These are phyloP conservation scores for Poecilia gillii DNA, from an alignment of 2,797 vertebrate species.

Conservation along the genomic window DNA sequence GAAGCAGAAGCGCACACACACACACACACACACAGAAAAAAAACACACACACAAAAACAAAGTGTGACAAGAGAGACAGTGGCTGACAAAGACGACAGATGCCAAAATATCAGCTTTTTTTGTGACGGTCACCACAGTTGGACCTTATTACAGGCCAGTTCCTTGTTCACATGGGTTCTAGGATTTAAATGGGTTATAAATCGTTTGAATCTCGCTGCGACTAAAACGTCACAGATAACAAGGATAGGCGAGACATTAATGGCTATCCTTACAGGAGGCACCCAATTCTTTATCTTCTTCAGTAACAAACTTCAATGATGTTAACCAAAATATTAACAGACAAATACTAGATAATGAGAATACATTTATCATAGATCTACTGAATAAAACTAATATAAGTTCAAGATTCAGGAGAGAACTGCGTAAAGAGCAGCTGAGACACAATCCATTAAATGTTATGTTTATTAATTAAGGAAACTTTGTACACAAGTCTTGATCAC, in stretches of 20 bases:
- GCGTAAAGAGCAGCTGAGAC: neutral
- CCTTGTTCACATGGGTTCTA: slow-evolving; percentile 6
- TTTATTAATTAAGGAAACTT: neutral
- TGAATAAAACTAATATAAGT: neutral
- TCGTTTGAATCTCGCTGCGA: slow-evolving; percentile 11
- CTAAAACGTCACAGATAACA: slow-evolving; percentile 23
- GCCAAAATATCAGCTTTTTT: slow-evolving; percentile 38
- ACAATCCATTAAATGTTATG: neutral
- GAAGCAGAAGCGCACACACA: neutral
- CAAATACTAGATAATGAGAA: neutral
- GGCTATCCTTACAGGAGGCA: neutral
- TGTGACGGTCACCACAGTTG: slow-evolving; percentile 38
- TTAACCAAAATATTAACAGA: neutral
- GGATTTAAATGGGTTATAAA: slow-evolving; percentile 20
- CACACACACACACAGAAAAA: slow-evolving; percentile 9
- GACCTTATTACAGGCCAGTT: neutral
- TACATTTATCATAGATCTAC: neutral
- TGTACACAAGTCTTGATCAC: neutral
- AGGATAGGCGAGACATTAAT: slow-evolving; percentile 30
- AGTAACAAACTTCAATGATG: slow-evolving; percentile 19
- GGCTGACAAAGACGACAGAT: slow-evolving; percentile 19
- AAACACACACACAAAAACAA: slow-evolving; percentile 25
- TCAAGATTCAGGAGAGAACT: neutral
- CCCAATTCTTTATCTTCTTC: slow-evolving; percentile 10
- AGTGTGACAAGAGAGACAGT: neutral